These are phyloP conservation scores for Catharus minimus DNA, from an alignment of 2,113 vertebrate species.

Conservation along the genomic window DNA sequence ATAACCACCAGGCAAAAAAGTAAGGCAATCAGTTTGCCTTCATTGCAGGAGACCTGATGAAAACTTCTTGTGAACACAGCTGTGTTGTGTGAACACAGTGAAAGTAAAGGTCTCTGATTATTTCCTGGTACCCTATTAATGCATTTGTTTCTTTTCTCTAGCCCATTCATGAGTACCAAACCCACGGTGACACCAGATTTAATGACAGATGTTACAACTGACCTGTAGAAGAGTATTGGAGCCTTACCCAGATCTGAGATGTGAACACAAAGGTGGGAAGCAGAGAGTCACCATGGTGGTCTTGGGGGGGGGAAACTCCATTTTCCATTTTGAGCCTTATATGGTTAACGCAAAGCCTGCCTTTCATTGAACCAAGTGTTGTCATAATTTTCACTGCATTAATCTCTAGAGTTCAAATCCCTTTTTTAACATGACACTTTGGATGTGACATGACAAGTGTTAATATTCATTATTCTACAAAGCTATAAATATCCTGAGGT, in stretches of 20 bases:
- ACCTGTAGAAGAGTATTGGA: background rate
- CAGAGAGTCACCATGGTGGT: background rate
- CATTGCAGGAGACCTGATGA: background rate
- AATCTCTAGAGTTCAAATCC: constrained; percentile 59
- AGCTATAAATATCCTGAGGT: constrained; percentile 52
- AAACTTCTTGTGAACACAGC: background rate
- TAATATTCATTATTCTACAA: constrained; percentile 63
- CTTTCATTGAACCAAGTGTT: constrained; percentile 23
- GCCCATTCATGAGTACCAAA: background rate
- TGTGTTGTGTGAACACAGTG: no score
- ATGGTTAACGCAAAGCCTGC: constrained; percentile 24
- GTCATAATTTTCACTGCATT: constrained; percentile 46
- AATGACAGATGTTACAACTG: background rate
- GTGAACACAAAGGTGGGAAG: background rate
- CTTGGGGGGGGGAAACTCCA: accelerated
- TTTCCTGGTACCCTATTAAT: background rate
- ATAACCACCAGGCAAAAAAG: background rate
- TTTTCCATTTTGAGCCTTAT: background rate
- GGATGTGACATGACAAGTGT: constrained; percentile 56
- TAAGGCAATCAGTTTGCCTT: background rate
- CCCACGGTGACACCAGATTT: background rate
- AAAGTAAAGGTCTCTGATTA: background rate
- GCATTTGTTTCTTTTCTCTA: background rate
- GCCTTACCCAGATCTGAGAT: background rate
- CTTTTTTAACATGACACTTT: constrained; percentile 50